Evolutionary conservation across 2,797 vertebrate genomes (phyloP), one percentile per base, ranked within the genome.

Genomic region (Caiman crocodilus): DNA sequence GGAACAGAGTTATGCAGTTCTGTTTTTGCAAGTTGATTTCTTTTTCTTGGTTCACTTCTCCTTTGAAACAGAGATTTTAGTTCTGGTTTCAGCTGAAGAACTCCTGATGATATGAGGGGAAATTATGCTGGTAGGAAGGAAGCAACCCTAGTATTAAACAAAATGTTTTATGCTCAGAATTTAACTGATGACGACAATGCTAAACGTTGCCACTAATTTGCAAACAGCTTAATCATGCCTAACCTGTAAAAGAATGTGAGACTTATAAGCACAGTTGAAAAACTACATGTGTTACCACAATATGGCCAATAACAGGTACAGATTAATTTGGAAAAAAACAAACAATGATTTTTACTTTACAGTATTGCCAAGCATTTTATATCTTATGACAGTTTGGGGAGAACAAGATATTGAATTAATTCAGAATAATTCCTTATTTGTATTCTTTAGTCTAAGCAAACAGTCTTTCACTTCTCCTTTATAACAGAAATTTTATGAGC

Each of bases 401-500:
- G 64, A 79, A 96, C 26, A 90, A 94, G 61, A 92, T 82, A 91
- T 92, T 96, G 88, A 94, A 86, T 90, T 89, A 35, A 78, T 76
- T 90, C 87, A 87, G 87, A 94, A 96, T 95, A 97, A 96, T 95
- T 93, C 83, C 65, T 89, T 23, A 64, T 91, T 90, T 96, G 76
- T 97, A 90, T 93, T 94, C 93, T 93, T 76, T 79, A 65, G 92
- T 76, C 64, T 88, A 74, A 82, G 81, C 86, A 91, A 92, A 82
- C 12, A 67, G 30, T 86, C 84, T 90, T 87, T 93, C 74, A 65
- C 42, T 92, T 93, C 90, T 90, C 23, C 73, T 92, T 96, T 82
- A 75, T 88, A 76, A 84, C 64, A 92, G 79, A 79, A 56, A 79
- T 86, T 78, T 94, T 93, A 94, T 84, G 32, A 94, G 30, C 82